These are phyloP conservation scores for Parnassius orleans DNA, from an alignment of 2,888 invertebrate genomes.

Conservation along the genomic window DNA sequence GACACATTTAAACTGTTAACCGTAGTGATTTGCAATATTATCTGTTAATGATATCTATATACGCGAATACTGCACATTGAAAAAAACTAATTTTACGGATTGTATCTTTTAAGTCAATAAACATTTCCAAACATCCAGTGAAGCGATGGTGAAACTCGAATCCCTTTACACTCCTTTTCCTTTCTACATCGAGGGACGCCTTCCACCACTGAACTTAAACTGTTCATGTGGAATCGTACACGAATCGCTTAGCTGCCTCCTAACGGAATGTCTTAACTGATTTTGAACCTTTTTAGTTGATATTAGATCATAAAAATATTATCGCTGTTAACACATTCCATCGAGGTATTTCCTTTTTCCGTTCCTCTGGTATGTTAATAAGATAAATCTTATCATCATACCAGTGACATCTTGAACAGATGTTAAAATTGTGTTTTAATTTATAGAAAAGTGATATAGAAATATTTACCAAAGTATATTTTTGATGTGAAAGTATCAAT, in stretches of 20 bases:
- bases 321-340: conserved; percentile 49
- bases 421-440: conserved; percentile 25
- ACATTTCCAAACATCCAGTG: conserved; percentile 43
- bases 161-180: conserved; percentile 60
- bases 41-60: too few species aligned
- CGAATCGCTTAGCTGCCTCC: conserved; percentile 79
- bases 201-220: conserved; percentile 73
- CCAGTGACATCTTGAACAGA: conserved; percentile 46
- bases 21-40: too few species aligned
- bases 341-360: conserved; percentile 55
- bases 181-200: conserved; percentile 72
- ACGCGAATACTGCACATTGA: too few species aligned
- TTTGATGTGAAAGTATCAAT: conserved; percentile 65
- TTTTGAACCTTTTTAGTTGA: background rate
- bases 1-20: too few species aligned
- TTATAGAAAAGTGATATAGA: conserved; percentile 64
- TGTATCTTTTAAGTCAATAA: too few species aligned
- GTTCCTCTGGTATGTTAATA: conserved; percentile 66
- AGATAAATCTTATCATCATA: conserved; percentile 60
- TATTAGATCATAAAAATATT: background rate
- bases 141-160: conserved; percentile 72
- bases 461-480: conserved; percentile 62
- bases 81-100: too few species aligned
- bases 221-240: conserved; percentile 71
- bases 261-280: conserved; percentile 51